phyloP scores from a whole-genome alignment of 2,888 invertebrate species.

The Leucoma salicis region DNA sequence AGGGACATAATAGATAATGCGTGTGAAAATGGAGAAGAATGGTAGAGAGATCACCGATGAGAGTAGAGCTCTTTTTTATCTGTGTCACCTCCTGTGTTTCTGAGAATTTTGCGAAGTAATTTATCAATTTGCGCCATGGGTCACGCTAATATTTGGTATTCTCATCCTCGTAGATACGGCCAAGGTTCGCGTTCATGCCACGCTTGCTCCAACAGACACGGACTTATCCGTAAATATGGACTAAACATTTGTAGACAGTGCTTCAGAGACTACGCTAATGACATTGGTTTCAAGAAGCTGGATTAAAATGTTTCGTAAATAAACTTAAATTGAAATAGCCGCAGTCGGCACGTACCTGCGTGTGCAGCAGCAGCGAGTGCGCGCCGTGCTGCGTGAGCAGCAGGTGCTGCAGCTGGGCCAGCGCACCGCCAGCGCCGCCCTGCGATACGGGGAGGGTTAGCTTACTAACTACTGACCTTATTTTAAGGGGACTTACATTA shows the following conservation, averaged over 20 bases:
- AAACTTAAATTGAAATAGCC: no score
- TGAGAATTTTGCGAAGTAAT: slow-evolving; percentile 45
- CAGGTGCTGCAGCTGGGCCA: slow-evolving; percentile 74
- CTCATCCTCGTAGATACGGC: slow-evolving; percentile 98
- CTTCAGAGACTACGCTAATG: slow-evolving; percentile 98
- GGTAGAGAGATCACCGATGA: no score
- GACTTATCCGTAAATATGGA: slow-evolving; percentile 98
- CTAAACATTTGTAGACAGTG: slow-evolving; percentile 98
- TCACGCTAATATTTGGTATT: slow-evolving; percentile 98
- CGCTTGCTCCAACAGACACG: slow-evolving; percentile 98
- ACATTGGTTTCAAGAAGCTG: slow-evolving; percentile 99
- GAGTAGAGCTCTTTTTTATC: no score
- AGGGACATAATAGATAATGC: no score
- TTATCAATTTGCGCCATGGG: slow-evolving; percentile 88
- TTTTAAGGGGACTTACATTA: no score
- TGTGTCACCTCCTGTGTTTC: no score
- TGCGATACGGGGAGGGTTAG: no score
- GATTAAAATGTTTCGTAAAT: no score
- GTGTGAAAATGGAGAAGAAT: no score
- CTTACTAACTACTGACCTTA: no score
- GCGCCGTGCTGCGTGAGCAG: slow-evolving; percentile 74
- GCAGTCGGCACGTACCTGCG: slow-evolving; percentile 48
- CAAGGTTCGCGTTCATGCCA: slow-evolving; percentile 98
- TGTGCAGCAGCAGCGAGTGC: slow-evolving; percentile 71
- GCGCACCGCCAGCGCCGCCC: slow-evolving; percentile 67